phyloP scores from a whole-genome alignment of 2,797 vertebrate species.

The Diplodus puntazzo region DNA sequence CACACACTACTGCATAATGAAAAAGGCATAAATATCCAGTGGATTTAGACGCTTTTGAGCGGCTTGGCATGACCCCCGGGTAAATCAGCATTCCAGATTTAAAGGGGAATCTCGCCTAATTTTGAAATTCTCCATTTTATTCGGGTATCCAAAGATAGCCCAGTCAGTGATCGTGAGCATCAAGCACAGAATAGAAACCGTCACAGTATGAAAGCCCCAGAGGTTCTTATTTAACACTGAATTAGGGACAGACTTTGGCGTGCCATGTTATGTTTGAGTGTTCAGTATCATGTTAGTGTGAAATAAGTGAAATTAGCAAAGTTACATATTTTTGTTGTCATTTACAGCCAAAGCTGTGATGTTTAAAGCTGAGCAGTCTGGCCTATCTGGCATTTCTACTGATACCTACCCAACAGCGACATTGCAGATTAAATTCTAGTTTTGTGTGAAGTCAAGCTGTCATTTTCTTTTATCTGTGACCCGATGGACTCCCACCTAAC shows the following conservation, averaged over 20 bases:
- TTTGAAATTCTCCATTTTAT: slow-evolving; percentile 29
- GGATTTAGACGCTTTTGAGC: slow-evolving; percentile 36
- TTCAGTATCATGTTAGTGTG: slow-evolving; percentile 20
- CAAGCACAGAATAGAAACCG: slow-evolving; percentile 28
- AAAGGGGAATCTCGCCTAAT: slow-evolving; percentile 24
- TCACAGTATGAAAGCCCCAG: slow-evolving; percentile 23
- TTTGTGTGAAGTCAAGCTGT: too few relatives aligned
- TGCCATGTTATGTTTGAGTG: neutral
- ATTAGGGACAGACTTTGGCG: slow-evolving; percentile 19
- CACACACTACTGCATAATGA: slow-evolving; percentile 14
- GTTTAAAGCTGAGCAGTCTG: too few relatives aligned
- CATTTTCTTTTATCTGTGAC: too few relatives aligned
- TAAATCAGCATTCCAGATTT: slow-evolving; percentile 46
- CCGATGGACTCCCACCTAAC: too few relatives aligned
- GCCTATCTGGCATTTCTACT: too few relatives aligned
- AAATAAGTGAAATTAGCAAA: neutral
- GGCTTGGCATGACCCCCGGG: slow-evolving; percentile 21
- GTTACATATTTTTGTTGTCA: too few relatives aligned
- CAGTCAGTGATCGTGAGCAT: slow-evolving; percentile 41
- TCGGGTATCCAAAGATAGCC: slow-evolving; percentile 20
- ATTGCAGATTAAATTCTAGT: too few relatives aligned
- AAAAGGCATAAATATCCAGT: slow-evolving; percentile 29
- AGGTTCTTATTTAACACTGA: slow-evolving; percentile 35
- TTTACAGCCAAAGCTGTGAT: too few relatives aligned
- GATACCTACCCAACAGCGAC: too few relatives aligned